Conservation (phyloP, 2,888 invertebrate genomes). For the Catocala fraxini region DNA sequence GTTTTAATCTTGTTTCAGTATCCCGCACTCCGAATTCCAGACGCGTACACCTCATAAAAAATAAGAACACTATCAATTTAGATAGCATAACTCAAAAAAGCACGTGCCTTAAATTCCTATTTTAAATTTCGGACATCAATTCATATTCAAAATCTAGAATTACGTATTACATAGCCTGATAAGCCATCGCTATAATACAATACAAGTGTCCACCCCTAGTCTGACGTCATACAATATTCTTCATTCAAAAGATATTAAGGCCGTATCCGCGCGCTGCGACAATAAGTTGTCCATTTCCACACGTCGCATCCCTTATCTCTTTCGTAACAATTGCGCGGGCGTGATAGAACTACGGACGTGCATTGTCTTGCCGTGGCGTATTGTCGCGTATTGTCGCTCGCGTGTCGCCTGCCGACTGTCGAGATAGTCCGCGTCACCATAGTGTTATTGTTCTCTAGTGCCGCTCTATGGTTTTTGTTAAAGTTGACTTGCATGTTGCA, state of each 20-base stretch:
- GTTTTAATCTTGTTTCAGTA: no score
- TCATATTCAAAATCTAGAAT: slow-evolving; percentile 2
- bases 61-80: no score
- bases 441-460: slow-evolving; percentile 52
- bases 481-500: slow-evolving; percentile 49
- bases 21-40: no score
- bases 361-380: slow-evolving; percentile 55
- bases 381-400: slow-evolving; percentile 42
- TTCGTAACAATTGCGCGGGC: slow-evolving; percentile 35
- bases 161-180: slow-evolving; percentile 18
- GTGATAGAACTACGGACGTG: slow-evolving; percentile 55
- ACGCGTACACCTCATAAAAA: no score
- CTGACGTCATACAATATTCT: slow-evolving; percentile 20
- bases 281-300: slow-evolving; percentile 50
- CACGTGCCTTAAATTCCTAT: no score
- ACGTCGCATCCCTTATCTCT: slow-evolving; percentile 58
- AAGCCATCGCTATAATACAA: slow-evolving; percentile 24
- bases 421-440: slow-evolving; percentile 58
- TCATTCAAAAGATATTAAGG: slow-evolving; percentile 41
- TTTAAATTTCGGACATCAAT: neutral
- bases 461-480: slow-evolving; percentile 41
- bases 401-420: slow-evolving; percentile 45
- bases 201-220: slow-evolving; percentile 21
- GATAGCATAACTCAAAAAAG: no score
- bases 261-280: slow-evolving; percentile 36